Conservation (phyloP, 1,140 invertebrate genomes). For the Ostrea edulis region DNA sequence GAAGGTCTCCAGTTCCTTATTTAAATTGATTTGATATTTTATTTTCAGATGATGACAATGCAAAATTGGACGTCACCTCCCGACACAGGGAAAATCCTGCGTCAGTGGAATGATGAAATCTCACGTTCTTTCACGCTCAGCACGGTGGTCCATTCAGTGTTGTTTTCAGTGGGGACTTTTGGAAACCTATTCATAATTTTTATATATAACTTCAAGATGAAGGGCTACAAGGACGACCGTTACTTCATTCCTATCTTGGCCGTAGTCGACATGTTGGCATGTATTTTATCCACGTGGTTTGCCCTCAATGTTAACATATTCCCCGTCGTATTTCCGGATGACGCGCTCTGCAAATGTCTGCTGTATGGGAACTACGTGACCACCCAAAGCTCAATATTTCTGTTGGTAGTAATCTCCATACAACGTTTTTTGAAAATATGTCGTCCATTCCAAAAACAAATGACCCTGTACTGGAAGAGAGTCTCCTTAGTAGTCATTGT, state of each 20-base stretch:
- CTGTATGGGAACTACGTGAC: constrained; percentile 34
- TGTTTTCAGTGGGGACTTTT: constrained; percentile 33
- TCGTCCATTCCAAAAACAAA: constrained; percentile 43
- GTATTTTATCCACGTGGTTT: constrained; percentile 36
- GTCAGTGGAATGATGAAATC: constrained; percentile 20
- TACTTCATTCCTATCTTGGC: constrained; percentile 43
- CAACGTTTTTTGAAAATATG: constrained; percentile 44
- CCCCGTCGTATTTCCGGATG: constrained; percentile 33
- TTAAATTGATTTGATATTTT: not conserved
- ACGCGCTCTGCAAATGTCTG: constrained; percentile 21
- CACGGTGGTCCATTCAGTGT: constrained; percentile 16
- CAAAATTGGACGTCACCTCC: constrained; percentile 1
- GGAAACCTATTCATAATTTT: constrained; percentile 38
- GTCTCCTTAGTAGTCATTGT: constrained; percentile 10
- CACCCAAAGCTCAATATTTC: constrained; percentile 40
- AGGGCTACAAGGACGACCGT: constrained; percentile 41
- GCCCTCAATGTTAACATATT: constrained; percentile 27
- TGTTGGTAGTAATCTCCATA: constrained; percentile 36
- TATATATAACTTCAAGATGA: constrained; percentile 35
- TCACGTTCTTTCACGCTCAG: constrained; percentile 17
- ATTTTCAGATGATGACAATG: constrained; percentile 17
- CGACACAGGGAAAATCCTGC: not conserved
- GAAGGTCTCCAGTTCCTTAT: not conserved
- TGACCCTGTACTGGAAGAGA: constrained; percentile 36
- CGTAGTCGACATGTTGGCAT: constrained; percentile 35